These are phyloP conservation scores for Vulpes ferrilata DNA, from an alignment of 2,113 vertebrate species.

Conservation along the genomic window DNA sequence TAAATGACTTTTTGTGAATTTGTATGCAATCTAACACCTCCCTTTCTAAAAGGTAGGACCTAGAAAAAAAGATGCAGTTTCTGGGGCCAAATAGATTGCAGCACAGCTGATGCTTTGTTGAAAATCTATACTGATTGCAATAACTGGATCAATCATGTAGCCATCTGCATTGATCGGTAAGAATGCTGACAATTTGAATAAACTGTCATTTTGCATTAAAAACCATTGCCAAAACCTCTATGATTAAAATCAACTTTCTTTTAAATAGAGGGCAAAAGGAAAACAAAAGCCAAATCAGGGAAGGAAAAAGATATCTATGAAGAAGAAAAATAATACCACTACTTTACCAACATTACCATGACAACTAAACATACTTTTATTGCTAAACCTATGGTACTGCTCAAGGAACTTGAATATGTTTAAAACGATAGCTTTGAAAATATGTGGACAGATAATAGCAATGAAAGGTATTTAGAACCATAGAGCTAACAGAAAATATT, in stretches of 20 bases:
- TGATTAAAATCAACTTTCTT: neutral
- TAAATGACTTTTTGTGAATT: constrained; percentile 71
- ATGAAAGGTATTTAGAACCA: neutral
- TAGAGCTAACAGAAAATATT: neutral
- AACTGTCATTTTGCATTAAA: constrained; percentile 32
- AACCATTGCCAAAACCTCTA: neutral
- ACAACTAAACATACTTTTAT: neutral
- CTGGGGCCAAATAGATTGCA: constrained; percentile 50
- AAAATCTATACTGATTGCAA: constrained; percentile 79
- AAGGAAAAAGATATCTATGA: neutral
- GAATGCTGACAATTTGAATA: constrained; percentile 17
- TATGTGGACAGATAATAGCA: neutral
- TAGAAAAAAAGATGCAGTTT: constrained; percentile 49
- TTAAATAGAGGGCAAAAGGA: neutral
- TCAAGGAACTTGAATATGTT: neutral
- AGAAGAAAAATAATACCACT: neutral
- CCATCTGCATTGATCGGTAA: constrained; percentile 71
- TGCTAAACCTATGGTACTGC: neutral
- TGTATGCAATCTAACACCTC: constrained; percentile 75
- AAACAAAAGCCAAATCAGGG: neutral
- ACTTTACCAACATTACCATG: neutral
- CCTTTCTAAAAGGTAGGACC: constrained; percentile 35
- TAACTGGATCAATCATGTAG: constrained; percentile 66
- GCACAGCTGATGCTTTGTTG: constrained; percentile 67
- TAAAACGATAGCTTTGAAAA: neutral